phyloP scores from a whole-genome alignment of 2,113 vertebrate species.

The Pristiophorus japonicus region DNA sequence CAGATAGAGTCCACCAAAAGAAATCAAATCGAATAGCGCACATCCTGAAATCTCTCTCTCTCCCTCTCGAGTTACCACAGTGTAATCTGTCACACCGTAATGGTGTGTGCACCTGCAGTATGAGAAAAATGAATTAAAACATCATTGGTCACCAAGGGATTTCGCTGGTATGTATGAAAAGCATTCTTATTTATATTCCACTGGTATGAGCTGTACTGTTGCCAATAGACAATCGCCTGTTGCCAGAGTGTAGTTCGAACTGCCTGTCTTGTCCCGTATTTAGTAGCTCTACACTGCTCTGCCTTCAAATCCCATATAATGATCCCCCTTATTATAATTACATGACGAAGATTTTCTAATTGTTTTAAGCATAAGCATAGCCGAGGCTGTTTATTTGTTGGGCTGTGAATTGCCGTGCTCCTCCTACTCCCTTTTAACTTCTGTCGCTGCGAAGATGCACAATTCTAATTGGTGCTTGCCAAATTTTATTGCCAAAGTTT shows the following conservation, averaged over 20 bases:
- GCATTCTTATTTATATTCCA: slow-evolving; percentile 17
- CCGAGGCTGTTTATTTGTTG: not conserved
- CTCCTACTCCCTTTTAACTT: not conserved
- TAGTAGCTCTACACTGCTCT: not conserved
- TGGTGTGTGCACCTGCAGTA: not conserved
- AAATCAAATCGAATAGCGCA: not conserved
- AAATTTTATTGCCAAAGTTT: not conserved
- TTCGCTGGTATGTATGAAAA: not conserved
- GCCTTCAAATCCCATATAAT: not conserved
- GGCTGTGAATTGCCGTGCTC: not conserved
- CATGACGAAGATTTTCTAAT: not conserved
- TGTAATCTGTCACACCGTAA: not conserved
- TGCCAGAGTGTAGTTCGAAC: slow-evolving; percentile 2
- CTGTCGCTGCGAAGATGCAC: not conserved
- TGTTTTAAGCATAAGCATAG: not conserved
- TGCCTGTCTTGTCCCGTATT: not conserved
- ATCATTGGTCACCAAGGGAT: not conserved
- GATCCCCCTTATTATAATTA: not conserved
- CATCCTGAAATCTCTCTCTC: not conserved
- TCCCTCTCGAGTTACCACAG: not conserved
- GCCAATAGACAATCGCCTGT: not conserved
- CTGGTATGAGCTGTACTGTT: not conserved
- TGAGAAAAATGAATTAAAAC: not conserved
- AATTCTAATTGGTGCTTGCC: not conserved
- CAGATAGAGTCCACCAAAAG: not conserved